Evolutionary conservation across 2,888 invertebrate genomes (phyloP), one percentile per base, ranked within the genome.

Genomic region (Erpobdella octoculata): DNA sequence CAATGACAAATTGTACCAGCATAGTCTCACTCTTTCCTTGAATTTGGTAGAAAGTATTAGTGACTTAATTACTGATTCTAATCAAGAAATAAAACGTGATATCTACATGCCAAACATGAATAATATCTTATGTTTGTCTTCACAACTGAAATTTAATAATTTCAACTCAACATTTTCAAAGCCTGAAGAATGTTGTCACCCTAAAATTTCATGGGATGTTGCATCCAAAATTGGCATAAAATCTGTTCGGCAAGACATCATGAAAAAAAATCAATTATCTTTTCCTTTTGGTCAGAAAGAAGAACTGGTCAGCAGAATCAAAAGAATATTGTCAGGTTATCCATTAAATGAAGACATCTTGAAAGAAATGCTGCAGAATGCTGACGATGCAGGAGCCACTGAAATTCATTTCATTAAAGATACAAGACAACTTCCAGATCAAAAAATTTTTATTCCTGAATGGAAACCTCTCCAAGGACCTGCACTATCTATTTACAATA

Each of bases 351-450:
- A 73, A 28, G 76, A 75, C 4, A 70, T 80, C n/a, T 74, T 80
- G 31, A 80, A 80, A 73, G 80, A 80, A 75, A 74, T 80, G 31
- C 41, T 80, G 1, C 80, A 80, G 72, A 80, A 80, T 76, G 79
- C 80, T 18, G 80, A 80, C 71, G 80, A 80, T 73, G 79, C 80
- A 15, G 75, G 74, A 12, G 79, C 79, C 12, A 77, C 78, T 8
- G 78, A 78, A 73, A 74, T 80, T 18, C 75, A 77, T 65, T 79
- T 81, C 65, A 77, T 80, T 15, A 76, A 76, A 59, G 80, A 80
- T 66, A 73, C 72, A 15, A 73, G 76, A 25, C 41, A 25, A 8
- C 77, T 78, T 67, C 41, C 71, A 12, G 74, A 65, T 21, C 71
- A 74, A 5, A 71, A 70, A 9, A 71, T 78, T 18, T 76, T 79